Percentiles rank a stretch among this genome's conserved stretches.
Conservation (phyloP, 2,888 invertebrate genomes). For the Tridacna gigas region DNA sequence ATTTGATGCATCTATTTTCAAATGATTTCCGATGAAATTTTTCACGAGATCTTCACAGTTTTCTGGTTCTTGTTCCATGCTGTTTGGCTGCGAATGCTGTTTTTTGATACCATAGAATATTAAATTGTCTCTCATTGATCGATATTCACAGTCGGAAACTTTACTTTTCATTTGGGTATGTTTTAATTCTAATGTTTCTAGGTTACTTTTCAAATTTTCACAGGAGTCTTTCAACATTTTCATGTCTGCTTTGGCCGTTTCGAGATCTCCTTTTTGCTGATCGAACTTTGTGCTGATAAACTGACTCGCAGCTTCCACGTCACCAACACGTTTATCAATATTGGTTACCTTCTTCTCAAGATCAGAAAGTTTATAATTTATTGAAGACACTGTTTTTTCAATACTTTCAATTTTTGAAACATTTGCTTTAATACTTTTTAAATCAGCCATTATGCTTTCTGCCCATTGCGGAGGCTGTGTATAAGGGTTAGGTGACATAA, state of each 20-base stretch:
- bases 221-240: background rate
- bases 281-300: background rate
- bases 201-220: background rate
- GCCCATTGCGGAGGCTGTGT: background rate
- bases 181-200: background rate
- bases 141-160: background rate
- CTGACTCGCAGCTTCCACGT: background rate
- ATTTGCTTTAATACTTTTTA: background rate
- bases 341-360: background rate
- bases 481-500: background rate
- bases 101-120: background rate
- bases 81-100: background rate
- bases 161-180: background rate
- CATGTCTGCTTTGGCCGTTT: background rate
- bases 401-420: background rate
- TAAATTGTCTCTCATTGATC: background rate
- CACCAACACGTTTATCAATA: background rate
- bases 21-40: background rate
- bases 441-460: background rate
- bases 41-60: background rate
- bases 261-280: background rate
- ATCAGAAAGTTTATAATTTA: background rate
- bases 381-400: background rate
- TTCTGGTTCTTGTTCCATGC: background rate
- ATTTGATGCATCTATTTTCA: background rate